phyloP scores from a whole-genome alignment of 2,113 vertebrate genomes.

The Struthio camelus region DNA sequence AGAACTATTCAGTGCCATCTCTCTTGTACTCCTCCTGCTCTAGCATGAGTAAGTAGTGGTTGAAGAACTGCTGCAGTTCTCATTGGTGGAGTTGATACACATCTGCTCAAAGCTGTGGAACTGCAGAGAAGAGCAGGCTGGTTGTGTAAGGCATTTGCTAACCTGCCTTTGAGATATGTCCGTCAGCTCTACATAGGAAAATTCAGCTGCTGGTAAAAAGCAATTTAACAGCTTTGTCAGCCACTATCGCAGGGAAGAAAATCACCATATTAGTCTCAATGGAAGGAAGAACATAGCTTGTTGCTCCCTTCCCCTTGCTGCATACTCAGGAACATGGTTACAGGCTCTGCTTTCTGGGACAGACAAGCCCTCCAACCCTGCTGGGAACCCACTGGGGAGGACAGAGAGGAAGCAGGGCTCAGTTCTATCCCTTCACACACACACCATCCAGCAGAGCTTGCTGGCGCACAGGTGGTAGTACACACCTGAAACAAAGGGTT shows the following conservation, averaged over 20 bases:
- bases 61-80: conserved; percentile 69
- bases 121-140: neutral
- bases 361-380: neutral
- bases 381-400: neutral
- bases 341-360: neutral
- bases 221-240: conserved; percentile 35
- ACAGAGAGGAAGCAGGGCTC: neutral
- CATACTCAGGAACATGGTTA: neutral
- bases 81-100: conserved; percentile 69
- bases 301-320: neutral
- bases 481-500: neutral
- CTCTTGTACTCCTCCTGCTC: conserved; percentile 76
- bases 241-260: neutral
- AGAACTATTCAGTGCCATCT: conserved; percentile 82
- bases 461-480: neutral
- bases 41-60: conserved; percentile 67
- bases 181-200: neutral
- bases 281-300: neutral
- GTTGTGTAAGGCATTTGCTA: neutral
- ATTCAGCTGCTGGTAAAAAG: neutral
- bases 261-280: neutral
- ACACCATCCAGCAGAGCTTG: neutral
- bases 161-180: neutral
- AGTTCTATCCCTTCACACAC: neutral
- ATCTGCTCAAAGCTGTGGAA: conserved; percentile 69